Conservation (phyloP, 2,113 vertebrate species). For the Dryoscopus gambensis region DNA sequence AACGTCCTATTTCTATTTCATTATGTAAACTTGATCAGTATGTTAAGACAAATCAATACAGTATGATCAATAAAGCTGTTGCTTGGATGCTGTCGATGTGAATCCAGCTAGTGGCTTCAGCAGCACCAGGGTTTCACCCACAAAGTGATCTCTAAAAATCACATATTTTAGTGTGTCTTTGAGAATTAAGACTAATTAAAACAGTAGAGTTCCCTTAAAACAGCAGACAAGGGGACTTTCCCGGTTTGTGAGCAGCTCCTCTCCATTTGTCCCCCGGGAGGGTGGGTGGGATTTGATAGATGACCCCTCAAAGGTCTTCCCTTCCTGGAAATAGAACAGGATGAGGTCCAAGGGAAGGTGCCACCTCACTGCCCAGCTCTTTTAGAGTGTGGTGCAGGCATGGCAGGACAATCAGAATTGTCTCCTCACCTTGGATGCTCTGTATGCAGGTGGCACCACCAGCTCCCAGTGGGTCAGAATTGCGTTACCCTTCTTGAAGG, state of each 20-base stretch:
- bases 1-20: neutral
- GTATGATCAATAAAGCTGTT: neutral
- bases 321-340: neutral
- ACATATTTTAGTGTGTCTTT: neutral
- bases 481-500: neutral
- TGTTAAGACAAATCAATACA: neutral
- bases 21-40: neutral
- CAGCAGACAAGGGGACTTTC: neutral
- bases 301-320: neutral
- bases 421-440: neutral
- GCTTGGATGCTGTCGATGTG: neutral
- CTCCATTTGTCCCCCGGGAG: neutral
- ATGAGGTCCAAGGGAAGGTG: neutral
- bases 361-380: neutral
- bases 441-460: neutral
- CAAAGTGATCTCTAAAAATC: neutral
- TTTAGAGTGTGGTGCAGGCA: fast-evolving
- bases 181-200: neutral
- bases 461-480: neutral
- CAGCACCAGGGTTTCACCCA: neutral
- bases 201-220: neutral
- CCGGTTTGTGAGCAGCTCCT: neutral
- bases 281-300: neutral
- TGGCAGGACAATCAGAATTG: neutral
- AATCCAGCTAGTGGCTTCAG: neutral